Base-by-base conservation (phyloP, 2,888 invertebrate species). In the Hypena proboscidalis region DNA sequence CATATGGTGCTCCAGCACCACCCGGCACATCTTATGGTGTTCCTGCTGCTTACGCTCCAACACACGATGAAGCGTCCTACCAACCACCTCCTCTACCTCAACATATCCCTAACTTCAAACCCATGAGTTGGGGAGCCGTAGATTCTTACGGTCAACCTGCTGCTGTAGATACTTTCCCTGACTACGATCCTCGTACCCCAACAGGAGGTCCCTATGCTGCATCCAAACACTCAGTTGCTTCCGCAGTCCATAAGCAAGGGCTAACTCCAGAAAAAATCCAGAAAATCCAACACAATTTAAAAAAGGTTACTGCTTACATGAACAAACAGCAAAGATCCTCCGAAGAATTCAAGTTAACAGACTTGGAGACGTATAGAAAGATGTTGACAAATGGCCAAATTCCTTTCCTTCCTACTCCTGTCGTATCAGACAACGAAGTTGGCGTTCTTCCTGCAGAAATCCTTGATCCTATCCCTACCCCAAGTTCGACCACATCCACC, bases 71-170 rank as follows among this genome's bases (percentile, higher is more conserved):
- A 6, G 37, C 55, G 4, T 3, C 68, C 0, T 69, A 79, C 37
- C 83, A 85, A 51, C 83, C 84, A 4, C 85, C 90, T 0, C 85
- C 88, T 0, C 84, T 83, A 0, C 77, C 80, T 0, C 82, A 80
- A 52, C 64, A 78, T 0, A 45, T 71, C 6, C 85, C 82, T 1
- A 64, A 75, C 0, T 87, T 83, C 65, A 83, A 74, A 41, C 86
- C 85, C 1, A 84, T 81, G 84, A 10, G 74, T 0, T 90, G 90
- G 90, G 83, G 75, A 29, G 83, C 85, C 1, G 78, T 90, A 1
- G 81, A 90, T 52, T 90, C 90, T 1, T 90, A 90, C 58, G 90
- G 90, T 3, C 84, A 84, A 59, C 90, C 90, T 0, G 90, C 85
- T 1, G 70, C 77, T 26, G 49, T 63, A 1, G 87, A 91, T 7